These are phyloP conservation scores for Proisotoma minuta DNA, from an alignment of 2,888 invertebrate genomes.

Conservation along the genomic window DNA sequence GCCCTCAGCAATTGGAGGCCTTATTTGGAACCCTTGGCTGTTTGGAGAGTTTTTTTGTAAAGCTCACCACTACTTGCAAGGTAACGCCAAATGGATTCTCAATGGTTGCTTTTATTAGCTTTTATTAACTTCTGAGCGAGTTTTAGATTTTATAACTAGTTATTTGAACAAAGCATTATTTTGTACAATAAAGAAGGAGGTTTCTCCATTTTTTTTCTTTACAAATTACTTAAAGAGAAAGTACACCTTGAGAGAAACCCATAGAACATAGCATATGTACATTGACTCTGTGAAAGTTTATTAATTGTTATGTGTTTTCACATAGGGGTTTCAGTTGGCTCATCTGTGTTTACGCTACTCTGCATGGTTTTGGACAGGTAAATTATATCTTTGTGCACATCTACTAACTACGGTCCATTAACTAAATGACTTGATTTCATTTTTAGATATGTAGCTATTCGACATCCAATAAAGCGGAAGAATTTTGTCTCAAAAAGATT, in stretches of 20 bases:
- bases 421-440: background rate
- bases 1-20: conserved; percentile 15
- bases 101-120: too few species aligned
- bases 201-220: too few species aligned
- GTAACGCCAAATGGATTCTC: too few species aligned
- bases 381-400: background rate
- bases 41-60: conserved; percentile 18
- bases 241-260: too few species aligned
- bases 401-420: background rate
- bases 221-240: too few species aligned
- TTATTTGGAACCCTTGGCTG: conserved; percentile 10
- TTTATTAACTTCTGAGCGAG: too few species aligned
- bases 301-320: background rate
- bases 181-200: too few species aligned
- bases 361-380: conserved; percentile 24
- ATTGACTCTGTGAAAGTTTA: too few species aligned
- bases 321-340: conserved; percentile 14
- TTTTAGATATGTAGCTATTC: conserved; percentile 62
- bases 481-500: conserved; percentile 64
- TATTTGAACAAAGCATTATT: background rate
- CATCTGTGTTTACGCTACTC: conserved; percentile 16
- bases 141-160: background rate
- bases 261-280: too few species aligned
- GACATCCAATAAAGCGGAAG: conserved; percentile 67
- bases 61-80: conserved; percentile 18